Conservation (phyloP, 2,113 vertebrate genomes). For the Oreochromis tanganicae region DNA sequence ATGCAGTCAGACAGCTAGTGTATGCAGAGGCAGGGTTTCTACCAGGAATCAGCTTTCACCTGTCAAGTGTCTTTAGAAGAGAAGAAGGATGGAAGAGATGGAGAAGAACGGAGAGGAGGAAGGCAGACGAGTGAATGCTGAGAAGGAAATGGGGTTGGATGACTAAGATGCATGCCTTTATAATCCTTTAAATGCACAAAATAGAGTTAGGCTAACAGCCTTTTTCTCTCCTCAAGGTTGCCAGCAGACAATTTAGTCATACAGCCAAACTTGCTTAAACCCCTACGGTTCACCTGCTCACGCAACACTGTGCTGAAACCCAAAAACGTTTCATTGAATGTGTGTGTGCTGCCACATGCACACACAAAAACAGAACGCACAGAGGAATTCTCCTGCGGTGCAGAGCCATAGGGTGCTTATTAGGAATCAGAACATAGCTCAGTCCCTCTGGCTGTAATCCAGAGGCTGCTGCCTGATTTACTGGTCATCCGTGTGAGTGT, state of each 20-base stretch:
- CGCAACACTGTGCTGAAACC: neutral
- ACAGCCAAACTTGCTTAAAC: neutral
- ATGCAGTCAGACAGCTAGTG: neutral
- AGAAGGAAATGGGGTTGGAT: neutral
- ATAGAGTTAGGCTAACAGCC: neutral
- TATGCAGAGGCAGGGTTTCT: neutral
- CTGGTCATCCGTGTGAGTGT: neutral
- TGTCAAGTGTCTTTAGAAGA: neutral
- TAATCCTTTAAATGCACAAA: neutral
- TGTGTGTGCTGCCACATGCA: neutral
- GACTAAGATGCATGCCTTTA: neutral
- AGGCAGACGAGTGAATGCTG: neutral
- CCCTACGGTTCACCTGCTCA: slow-evolving; percentile 13
- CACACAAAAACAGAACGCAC: neutral
- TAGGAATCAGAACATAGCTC: neutral
- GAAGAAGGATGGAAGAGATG: neutral
- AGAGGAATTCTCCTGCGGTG: neutral
- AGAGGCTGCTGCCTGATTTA: slow-evolving; percentile 29
- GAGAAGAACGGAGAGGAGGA: neutral
- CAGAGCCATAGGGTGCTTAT: neutral
- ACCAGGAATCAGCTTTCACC: neutral
- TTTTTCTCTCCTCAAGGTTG: neutral
- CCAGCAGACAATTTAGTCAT: neutral
- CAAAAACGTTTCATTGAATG: neutral
- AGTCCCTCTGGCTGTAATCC: neutral